A percentile compares a stretch with the other conserved stretches of the same genome.
Evolutionary conservation across 64 coral and sea anemone species (phyloP).

Genomic region (Astreopora myriophthalma): DNA sequence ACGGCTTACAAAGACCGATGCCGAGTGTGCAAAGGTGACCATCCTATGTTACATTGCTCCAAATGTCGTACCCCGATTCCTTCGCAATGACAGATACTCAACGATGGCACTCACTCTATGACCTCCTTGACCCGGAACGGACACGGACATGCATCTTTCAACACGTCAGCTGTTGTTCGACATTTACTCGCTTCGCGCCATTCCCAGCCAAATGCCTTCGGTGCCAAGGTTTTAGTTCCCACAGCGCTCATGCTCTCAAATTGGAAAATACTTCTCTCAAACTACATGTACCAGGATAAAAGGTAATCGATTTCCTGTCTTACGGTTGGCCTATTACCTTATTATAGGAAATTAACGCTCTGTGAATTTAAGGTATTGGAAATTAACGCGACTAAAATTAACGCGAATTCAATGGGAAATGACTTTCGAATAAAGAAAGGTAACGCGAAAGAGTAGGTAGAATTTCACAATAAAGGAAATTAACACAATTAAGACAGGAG

Average conservation of each 20-base stretch:
- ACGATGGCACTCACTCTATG: neutral
- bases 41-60: constrained; percentile 16
- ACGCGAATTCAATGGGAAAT: no score
- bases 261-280: neutral
- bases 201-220: neutral
- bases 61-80: neutral
- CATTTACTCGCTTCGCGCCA: neutral
- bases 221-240: neutral
- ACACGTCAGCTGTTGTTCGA: neutral
- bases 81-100: neutral
- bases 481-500: no score
- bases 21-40: constrained; percentile 15
- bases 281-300: neutral
- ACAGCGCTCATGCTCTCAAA: neutral
- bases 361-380: no score
- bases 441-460: no score
- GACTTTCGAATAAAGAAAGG: no score
- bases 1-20: neutral
- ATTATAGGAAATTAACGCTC: no score
- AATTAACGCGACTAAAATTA: no score
- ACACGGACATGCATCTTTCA: neutral
- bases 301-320: neutral
- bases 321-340: constrained; percentile 13
- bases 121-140: neutral
- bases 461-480: no score